phyloP scores from a whole-genome alignment of 2,113 vertebrate genomes.

The Antigone vipio region DNA sequence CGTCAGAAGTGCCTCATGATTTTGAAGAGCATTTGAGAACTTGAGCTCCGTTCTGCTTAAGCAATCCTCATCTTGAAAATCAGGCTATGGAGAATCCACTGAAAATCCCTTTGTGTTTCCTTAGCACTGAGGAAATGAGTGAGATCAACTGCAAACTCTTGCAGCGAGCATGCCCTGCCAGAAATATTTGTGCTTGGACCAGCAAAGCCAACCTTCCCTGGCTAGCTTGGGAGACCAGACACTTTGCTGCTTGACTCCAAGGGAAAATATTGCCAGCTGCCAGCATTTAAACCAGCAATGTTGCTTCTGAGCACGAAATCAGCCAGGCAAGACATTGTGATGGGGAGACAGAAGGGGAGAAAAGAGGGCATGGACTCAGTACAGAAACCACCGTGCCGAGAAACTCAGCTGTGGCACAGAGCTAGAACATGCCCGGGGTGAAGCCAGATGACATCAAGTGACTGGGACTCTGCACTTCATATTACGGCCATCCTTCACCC shows the following conservation, averaged over 20 bases:
- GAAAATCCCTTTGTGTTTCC: not conserved
- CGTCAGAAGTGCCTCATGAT: not conserved
- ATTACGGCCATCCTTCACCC: not conserved
- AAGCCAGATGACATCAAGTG: not conserved
- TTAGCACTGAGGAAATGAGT: not conserved
- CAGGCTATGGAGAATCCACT: not conserved
- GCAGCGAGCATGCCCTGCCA: not conserved
- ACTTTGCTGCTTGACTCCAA: not conserved
- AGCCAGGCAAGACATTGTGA: not conserved
- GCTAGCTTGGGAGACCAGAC: not conserved
- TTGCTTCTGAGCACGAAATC: not conserved
- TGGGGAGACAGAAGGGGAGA: not conserved
- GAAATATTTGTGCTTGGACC: constrained; percentile 5
- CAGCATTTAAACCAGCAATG: not conserved
- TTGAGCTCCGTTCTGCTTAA: not conserved
- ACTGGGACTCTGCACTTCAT: rapidly evolving
- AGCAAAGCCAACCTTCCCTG: constrained; percentile 8
- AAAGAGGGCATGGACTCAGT: not conserved
- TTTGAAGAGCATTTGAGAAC: not conserved
- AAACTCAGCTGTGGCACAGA: not conserved
- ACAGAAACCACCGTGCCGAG: rapidly evolving
- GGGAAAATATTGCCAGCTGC: not conserved
- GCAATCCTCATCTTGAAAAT: not conserved
- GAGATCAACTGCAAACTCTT: not conserved
- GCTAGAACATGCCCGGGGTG: not conserved